Base-by-base conservation (phyloP, 2,888 invertebrate species). In the Drosophila paranaensis region DNA sequence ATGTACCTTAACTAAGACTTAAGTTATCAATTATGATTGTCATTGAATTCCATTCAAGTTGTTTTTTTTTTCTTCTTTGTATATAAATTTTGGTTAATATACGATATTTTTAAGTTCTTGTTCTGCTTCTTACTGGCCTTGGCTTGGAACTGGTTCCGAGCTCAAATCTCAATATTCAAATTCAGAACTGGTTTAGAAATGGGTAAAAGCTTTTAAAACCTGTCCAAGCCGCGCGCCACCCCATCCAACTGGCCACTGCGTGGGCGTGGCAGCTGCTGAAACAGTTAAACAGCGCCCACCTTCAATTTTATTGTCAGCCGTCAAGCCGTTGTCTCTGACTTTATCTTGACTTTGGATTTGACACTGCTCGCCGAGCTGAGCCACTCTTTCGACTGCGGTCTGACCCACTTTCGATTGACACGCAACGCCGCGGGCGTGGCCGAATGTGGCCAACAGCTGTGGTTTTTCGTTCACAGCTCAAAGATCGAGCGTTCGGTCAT, bases 371-470 rank as follows among this genome's bases (percentile, higher is more conserved):
- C 14, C 45, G 33, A 10, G 46, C 14, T 39, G 39, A 10, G 27
- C 33, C 53, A 14, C 46, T 30, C 43, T 55, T 13, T 37, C 9
- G 13, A 53, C 73, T 77, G 78, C 60, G 77, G 65, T 40, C 66
- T 61, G 63, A 70, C 79, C 74, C 75, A 77, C 79, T 77, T 77
- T 77, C 77, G 27, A 37, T 37, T 74, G 74, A 74, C 64, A 69
- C 64, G 58, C 58, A 46, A 46, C 62, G 27, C 62, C 27, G 48
- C 54, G 25, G 67, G 74, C 64, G 78, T 55, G 73, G 62, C 42
- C 25, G 48, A 35, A 63, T 71, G 73, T 60, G 58, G 30, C 50
- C 60, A 39, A 20, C 55, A 56, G 35, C 60, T 61, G 70, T 53
- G 76, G 76, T 63, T 74, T 68, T 51, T 43, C 55, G 43, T 30